Percentiles rank a stretch among this genome's conserved stretches.
These are phyloP conservation scores for Plecotus auritus DNA, from an alignment of 2,113 vertebrate species.

Conservation along the genomic window DNA sequence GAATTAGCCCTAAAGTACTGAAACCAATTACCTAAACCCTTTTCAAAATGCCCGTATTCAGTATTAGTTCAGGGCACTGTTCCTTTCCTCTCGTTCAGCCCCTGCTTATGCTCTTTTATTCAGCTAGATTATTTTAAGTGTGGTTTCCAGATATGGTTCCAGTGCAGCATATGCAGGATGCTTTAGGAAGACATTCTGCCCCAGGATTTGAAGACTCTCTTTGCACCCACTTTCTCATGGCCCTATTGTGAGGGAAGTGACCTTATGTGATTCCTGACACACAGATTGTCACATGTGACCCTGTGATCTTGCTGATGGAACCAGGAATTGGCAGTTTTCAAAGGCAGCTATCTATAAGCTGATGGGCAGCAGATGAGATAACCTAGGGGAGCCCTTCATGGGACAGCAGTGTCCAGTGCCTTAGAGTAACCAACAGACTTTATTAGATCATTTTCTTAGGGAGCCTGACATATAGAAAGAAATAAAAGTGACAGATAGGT, in stretches of 20 bases:
- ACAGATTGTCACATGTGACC: background rate
- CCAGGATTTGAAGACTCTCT: background rate
- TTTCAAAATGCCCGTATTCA: slow-evolving; percentile 14
- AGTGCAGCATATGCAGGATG: too few species aligned
- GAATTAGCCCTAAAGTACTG: background rate
- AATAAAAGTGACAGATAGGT: background rate
- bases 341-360: background rate
- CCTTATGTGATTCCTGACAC: background rate
- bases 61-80: background rate
- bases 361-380: background rate
- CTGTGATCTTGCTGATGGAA: background rate
- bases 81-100: background rate
- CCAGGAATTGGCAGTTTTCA: background rate
- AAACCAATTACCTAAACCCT: background rate
- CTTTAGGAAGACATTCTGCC: background rate
- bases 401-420: background rate
- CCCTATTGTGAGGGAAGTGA: background rate
- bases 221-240: background rate
- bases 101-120: background rate
- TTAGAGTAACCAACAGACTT: background rate
- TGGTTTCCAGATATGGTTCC: background rate
- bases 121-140: background rate
- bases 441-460: background rate
- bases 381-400: background rate
- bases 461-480: background rate